phyloP scores from a whole-genome alignment of 2,113 vertebrate genomes.

The Strigops habroptila region DNA sequence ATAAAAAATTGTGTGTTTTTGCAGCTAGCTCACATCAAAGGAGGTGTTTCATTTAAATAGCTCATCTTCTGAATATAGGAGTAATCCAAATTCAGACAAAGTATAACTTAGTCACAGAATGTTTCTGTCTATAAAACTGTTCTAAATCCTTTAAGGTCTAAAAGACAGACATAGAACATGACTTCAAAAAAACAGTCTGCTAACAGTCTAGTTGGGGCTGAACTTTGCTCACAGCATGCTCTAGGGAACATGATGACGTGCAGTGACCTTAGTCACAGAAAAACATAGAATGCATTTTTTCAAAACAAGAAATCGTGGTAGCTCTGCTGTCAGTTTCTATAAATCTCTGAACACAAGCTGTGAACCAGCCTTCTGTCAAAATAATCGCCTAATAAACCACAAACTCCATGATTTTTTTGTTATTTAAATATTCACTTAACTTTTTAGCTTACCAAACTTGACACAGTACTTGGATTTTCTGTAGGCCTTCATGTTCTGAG shows the following conservation, averaged over 20 bases:
- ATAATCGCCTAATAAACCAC: constrained; percentile 1
- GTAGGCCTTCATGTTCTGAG: neutral
- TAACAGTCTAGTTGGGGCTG: neutral
- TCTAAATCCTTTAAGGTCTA: neutral
- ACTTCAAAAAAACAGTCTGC: constrained; percentile 16
- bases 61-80: neutral
- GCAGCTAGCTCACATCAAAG: neutral
- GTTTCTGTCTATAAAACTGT: neutral
- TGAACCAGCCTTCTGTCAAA: constrained; percentile 28
- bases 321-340: constrained; percentile 32
- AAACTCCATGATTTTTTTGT: neutral
- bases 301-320: constrained; percentile 16
- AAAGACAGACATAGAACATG: neutral
- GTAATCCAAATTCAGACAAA: neutral
- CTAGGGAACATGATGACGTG: constrained; percentile 26
- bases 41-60: neutral
- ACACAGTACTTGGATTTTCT: neutral
- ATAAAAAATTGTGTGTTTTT: neutral
- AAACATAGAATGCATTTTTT: constrained; percentile 33
- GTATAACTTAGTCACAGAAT: neutral
- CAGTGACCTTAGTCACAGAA: constrained; percentile 34
- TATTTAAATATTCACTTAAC: neutral
- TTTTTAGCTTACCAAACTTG: neutral
- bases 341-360: constrained; percentile 29
- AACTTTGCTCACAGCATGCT: constrained; percentile 32